Percentiles rank a stretch among this genome's conserved stretches.
Evolutionary conservation across 2,888 invertebrate species (phyloP).

Genomic region (Drosophila birchii): DNA sequence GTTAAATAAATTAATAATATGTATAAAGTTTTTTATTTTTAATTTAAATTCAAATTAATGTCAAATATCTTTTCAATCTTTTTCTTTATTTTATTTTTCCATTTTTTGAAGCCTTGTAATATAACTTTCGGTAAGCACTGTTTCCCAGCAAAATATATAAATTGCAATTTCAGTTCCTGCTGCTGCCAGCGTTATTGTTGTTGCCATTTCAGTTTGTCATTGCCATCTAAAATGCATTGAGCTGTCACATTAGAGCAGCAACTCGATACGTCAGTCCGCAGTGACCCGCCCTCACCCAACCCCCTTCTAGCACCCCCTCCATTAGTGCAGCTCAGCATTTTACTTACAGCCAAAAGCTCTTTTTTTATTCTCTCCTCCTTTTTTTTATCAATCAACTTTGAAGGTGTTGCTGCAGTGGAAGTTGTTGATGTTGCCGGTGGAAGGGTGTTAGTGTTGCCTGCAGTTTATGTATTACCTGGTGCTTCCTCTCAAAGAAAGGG

Average conservation of each 20-base stretch:
- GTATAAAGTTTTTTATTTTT: no score
- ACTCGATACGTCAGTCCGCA: constrained; percentile 66
- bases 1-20: no score
- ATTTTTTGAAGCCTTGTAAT: not conserved
- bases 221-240: constrained; percentile 80
- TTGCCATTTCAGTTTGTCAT: constrained; percentile 63
- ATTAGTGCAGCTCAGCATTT: constrained; percentile 53
- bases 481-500: not conserved
- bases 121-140: constrained; percentile 45
- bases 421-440: constrained; percentile 29
- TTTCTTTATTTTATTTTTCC: not conserved
- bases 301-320: constrained; percentile 32
- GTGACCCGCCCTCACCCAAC: constrained; percentile 4
- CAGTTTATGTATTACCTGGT: constrained; percentile 4
- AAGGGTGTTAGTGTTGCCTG: constrained; percentile 14
- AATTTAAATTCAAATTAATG: not conserved
- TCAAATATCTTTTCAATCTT: no score
- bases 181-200: constrained; percentile 48
- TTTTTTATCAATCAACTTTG: constrained; percentile 77
- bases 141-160: constrained; percentile 54
- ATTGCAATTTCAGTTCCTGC: constrained; percentile 57
- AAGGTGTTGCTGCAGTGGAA: constrained; percentile 68
- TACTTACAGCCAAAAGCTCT: constrained; percentile 61
- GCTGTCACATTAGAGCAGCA: constrained; percentile 81
- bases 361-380: not conserved